Conservation (phyloP, 2,888 invertebrate genomes). For the Arctia plantaginis region DNA sequence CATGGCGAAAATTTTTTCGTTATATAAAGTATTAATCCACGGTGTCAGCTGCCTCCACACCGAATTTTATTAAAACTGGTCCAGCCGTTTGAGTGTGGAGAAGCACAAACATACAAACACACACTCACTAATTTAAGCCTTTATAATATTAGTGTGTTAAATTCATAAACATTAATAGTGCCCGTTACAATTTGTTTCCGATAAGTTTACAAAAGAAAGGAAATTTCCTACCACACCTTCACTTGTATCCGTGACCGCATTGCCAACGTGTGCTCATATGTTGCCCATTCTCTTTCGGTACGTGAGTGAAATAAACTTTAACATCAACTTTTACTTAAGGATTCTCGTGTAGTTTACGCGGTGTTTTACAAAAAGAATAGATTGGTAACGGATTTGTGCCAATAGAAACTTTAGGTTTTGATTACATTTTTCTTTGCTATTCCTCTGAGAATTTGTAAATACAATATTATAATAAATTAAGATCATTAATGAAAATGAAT, state of each 20-base stretch:
- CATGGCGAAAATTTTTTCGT: too few relatives aligned
- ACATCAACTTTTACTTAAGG: conserved; percentile 66
- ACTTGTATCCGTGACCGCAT: conserved; percentile 76
- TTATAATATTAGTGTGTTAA: neutral
- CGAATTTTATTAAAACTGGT: too few relatives aligned
- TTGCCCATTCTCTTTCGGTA: conserved; percentile 71
- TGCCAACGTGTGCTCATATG: conserved; percentile 78
- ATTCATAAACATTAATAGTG: neutral
- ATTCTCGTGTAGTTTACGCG: conserved; percentile 48
- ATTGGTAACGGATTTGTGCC: conserved; percentile 59
- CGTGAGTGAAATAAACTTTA: conserved; percentile 73
- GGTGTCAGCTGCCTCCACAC: too few relatives aligned
- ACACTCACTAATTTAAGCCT: too few relatives aligned
- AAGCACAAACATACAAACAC: too few relatives aligned
- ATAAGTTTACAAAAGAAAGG: conserved; percentile 59
- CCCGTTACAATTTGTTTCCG: conserved; percentile 11
- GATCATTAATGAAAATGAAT: neutral
- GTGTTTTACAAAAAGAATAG: conserved; percentile 62
- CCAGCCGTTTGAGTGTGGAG: too few relatives aligned
- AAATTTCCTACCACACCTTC: conserved; percentile 72
- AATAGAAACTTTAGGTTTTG: conserved; percentile 37
- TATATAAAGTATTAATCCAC: too few relatives aligned
- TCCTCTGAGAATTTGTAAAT: neutral
- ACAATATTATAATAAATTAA: neutral
- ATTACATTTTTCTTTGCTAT: conserved; percentile 15